Evolutionary conservation across 2,113 vertebrate genomes (phyloP).

Genomic region (Mustelus asterias): DNA sequence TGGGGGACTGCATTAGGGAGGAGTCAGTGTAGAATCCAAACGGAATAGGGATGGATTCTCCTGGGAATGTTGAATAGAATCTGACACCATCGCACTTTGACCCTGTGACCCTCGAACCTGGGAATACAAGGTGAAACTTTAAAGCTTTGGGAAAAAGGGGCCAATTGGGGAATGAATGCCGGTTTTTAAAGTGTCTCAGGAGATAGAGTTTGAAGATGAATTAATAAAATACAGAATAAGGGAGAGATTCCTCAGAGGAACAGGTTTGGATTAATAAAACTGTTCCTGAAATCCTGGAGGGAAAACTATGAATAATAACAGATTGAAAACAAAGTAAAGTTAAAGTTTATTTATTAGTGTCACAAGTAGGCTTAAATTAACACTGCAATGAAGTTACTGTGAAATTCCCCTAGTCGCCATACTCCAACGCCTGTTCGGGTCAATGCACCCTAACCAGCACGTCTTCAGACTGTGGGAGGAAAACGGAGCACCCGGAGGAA

Average conservation of each 20-base stretch:
- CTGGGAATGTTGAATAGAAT: slow-evolving; percentile 34
- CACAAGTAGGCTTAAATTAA: too few relatives aligned
- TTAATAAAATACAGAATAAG: neutral
- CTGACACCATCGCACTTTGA: neutral
- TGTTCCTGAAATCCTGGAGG: neutral
- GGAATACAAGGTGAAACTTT: neutral
- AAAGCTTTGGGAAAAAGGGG: neutral
- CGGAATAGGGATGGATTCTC: slow-evolving; percentile 35
- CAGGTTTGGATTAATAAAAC: neutral
- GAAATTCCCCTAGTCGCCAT: too few relatives aligned
- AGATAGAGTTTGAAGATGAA: neutral
- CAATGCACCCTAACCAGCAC: too few relatives aligned
- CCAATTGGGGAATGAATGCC: neutral
- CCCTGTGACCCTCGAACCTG: neutral
- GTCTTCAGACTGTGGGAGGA: too few relatives aligned
- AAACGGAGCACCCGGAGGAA: too few relatives aligned
- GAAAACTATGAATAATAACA: neutral
- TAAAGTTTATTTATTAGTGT: too few relatives aligned
- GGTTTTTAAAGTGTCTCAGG: neutral
- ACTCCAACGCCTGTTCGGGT: too few relatives aligned
- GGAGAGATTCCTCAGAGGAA: neutral
- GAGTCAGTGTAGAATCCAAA: slow-evolving; percentile 37
- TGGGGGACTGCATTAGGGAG: neutral
- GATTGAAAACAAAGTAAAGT: neutral
- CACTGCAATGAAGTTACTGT: too few relatives aligned